Percentiles rank a stretch among this genome's conserved stretches.
Conservation (phyloP, 2,797 vertebrate genomes). For the Apodemus agrarius region DNA sequence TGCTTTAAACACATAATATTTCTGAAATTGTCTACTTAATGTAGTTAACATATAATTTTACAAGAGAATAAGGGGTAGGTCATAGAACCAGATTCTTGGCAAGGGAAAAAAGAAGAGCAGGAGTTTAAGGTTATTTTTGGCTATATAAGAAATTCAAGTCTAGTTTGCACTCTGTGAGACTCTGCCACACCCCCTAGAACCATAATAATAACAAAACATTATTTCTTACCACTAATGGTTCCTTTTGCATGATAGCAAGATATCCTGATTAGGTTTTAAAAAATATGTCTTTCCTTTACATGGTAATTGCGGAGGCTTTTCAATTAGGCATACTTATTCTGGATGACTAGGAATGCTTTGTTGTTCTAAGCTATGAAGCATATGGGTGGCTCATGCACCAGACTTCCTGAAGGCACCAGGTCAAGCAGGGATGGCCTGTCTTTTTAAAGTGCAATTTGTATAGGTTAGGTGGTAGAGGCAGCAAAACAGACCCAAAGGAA, state of each 20-base stretch:
- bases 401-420: neutral
- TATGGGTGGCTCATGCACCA: neutral
- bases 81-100: neutral
- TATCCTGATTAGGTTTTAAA: conserved; percentile 22
- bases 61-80: neutral
- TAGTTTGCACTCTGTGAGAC: neutral
- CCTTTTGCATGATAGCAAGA: neutral
- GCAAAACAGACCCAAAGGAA: neutral
- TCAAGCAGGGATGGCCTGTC: neutral
- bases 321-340: neutral
- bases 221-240: neutral
- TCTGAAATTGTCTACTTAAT: neutral
- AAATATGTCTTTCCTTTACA: conserved; percentile 21
- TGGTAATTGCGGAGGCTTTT: neutral
- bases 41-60: neutral
- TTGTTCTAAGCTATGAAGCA: neutral
- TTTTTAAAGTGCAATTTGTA: neutral
- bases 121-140: neutral
- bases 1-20: neutral
- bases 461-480: neutral
- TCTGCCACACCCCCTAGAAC: too few relatives aligned
- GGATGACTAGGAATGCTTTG: neutral
- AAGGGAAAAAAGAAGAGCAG: neutral
- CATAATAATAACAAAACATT: neutral
- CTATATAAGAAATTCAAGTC: neutral